phyloP scores from a whole-genome alignment of 2,888 invertebrate genomes.

The Malthinus seriepunctatus region DNA sequence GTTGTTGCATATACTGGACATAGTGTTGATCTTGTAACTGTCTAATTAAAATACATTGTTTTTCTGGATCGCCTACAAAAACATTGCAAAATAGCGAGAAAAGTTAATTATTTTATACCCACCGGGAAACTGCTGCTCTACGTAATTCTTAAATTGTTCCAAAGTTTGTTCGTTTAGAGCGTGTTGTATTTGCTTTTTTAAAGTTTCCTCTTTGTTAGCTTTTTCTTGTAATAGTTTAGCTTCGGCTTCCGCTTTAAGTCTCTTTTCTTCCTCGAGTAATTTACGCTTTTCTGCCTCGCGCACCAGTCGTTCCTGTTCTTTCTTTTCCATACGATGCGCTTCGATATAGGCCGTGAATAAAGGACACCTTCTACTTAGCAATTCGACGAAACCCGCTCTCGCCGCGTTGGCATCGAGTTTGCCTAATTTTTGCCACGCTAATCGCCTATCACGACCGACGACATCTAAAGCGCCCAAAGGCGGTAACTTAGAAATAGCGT shows the following conservation, averaged over 20 bases:
- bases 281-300: slow-evolving; percentile 62
- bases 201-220: slow-evolving; percentile 65
- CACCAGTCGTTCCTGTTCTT: slow-evolving; percentile 72
- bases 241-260: slow-evolving; percentile 64
- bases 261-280: slow-evolving; percentile 62
- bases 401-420: slow-evolving; percentile 84
- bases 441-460: slow-evolving; percentile 88
- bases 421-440: slow-evolving; percentile 93
- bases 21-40: slow-evolving; percentile 99
- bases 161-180: slow-evolving; percentile 95
- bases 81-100: not conserved
- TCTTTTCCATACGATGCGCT: slow-evolving; percentile 86
- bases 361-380: slow-evolving; percentile 85
- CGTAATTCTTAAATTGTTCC: slow-evolving; percentile 85
- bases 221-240: slow-evolving; percentile 66
- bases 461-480: slow-evolving; percentile 93
- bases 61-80: slow-evolving; percentile 68
- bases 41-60: slow-evolving; percentile 91
- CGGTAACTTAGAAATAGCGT: slow-evolving; percentile 67
- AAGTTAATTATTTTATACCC: slow-evolving; percentile 14
- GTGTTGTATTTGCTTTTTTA: slow-evolving; percentile 86
- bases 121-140: slow-evolving; percentile 88
- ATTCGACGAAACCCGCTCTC: slow-evolving; percentile 89
- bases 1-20: slow-evolving; percentile 97
- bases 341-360: slow-evolving; percentile 88